phyloP scores from a whole-genome alignment of 2,888 invertebrate genomes.

The Watsonalla binaria region DNA sequence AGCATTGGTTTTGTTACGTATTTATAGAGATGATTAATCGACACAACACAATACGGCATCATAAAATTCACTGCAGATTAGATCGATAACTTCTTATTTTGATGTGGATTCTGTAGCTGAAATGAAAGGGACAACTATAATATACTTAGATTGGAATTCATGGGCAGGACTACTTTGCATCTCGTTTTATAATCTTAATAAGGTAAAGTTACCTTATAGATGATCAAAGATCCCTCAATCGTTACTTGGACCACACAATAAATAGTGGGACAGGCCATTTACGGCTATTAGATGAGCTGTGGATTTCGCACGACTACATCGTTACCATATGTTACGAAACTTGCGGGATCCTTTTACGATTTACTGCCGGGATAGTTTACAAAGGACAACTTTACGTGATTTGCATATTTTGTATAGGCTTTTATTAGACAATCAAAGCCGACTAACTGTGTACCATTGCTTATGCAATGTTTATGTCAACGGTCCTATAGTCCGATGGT shows the following conservation, averaged over 20 bases:
- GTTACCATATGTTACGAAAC: slow-evolving; percentile 29
- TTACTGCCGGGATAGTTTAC: neutral
- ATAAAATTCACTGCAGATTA: too few relatives aligned
- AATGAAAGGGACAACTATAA: too few relatives aligned
- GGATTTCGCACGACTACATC: slow-evolving; percentile 37
- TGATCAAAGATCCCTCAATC: slow-evolving; percentile 1
- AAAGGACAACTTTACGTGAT: neutral
- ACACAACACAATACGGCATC: too few relatives aligned
- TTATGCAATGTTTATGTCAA: too few relatives aligned
- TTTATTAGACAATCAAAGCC: neutral
- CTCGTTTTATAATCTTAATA: neutral
- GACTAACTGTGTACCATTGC: neutral
- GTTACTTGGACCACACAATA: slow-evolving; percentile 3
- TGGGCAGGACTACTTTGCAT: too few relatives aligned
- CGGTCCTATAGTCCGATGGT: too few relatives aligned
- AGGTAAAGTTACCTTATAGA: neutral
- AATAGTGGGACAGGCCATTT: slow-evolving; percentile 16
- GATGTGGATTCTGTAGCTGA: too few relatives aligned
- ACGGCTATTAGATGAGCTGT: slow-evolving; percentile 29
- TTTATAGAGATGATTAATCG: slow-evolving; percentile 10
- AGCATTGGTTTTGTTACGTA: slow-evolving; percentile 19
- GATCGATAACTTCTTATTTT: too few relatives aligned
- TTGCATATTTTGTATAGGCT: neutral
- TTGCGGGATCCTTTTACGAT: slow-evolving; percentile 15
- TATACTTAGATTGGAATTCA: too few relatives aligned